Conservation (phyloP, 2,113 vertebrate genomes). For the Rhinichthys klamathensis region DNA sequence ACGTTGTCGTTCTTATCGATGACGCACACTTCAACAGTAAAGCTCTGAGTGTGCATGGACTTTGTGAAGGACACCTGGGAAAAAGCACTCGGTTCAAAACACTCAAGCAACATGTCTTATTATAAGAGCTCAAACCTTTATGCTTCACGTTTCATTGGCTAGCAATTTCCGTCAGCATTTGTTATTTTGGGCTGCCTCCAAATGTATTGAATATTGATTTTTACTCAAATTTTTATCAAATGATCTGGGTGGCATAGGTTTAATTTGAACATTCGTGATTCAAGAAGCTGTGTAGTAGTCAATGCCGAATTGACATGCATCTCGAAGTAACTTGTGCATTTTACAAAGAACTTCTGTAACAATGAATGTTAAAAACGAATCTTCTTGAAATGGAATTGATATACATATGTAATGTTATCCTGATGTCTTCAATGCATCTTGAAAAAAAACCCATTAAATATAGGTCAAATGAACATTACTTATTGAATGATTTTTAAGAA, state of each 20-base stretch:
- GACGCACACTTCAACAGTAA: constrained; percentile 73
- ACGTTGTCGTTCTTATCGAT: constrained; percentile 81
- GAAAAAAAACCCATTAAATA: neutral
- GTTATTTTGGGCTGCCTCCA: constrained; percentile 28
- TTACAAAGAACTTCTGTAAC: neutral
- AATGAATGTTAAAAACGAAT: neutral
- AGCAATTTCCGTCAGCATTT: neutral
- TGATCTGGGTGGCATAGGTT: neutral
- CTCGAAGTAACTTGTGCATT: neutral
- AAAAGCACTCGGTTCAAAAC: constrained; percentile 47
- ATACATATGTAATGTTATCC: neutral
- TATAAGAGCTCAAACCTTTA: neutral
- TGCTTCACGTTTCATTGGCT: neutral
- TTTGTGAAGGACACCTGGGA: constrained; percentile 72
- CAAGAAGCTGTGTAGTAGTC: neutral
- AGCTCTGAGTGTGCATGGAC: constrained; percentile 69
- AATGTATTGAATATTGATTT: neutral
- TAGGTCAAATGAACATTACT: neutral
- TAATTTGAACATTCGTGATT: neutral
- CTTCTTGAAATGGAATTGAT: neutral
- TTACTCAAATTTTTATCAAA: neutral
- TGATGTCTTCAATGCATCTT: neutral
- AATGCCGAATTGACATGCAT: neutral
- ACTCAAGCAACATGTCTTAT: constrained; percentile 32
- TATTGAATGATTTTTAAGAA: neutral